A percentile compares a stretch with the other conserved stretches of the same genome.
Conservation (phyloP, 2,797 vertebrate species). For the Siniperca obscura region DNA sequence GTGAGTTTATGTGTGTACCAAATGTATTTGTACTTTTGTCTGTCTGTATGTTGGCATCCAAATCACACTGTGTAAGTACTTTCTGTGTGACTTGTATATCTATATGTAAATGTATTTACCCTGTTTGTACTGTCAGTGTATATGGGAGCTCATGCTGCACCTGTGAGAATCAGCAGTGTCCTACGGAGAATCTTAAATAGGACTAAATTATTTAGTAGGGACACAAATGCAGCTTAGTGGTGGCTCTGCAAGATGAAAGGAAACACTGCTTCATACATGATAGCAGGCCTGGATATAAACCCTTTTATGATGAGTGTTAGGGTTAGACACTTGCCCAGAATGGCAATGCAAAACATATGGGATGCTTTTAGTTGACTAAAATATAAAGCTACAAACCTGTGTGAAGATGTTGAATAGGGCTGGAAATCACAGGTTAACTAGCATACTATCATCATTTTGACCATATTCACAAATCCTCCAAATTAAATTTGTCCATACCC, state of each 20-base stretch:
- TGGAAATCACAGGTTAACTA: background rate
- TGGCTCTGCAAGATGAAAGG: conserved; percentile 35
- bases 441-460: background rate
- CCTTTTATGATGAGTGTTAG: conserved; percentile 1
- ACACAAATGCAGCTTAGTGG: conserved; percentile 44
- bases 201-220: conserved; percentile 64
- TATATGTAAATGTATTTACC: background rate
- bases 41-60: background rate
- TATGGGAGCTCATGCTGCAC: conserved; percentile 7
- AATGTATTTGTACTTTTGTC: background rate
- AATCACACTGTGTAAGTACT: background rate
- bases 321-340: background rate
- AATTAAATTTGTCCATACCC: no score
- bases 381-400: background rate
- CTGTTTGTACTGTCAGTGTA: conserved; percentile 23
- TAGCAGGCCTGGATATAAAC: conserved; percentile 25
- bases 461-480: background rate
- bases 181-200: conserved; percentile 47
- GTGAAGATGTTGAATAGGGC: background rate
- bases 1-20: background rate
- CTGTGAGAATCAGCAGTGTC: conserved; percentile 29
- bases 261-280: conserved; percentile 23
- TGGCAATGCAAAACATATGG: background rate
- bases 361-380: background rate
- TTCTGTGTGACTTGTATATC: background rate